Conservation (phyloP, 2,113 vertebrate genomes). For the Oxygymnocypris stewartii region DNA sequence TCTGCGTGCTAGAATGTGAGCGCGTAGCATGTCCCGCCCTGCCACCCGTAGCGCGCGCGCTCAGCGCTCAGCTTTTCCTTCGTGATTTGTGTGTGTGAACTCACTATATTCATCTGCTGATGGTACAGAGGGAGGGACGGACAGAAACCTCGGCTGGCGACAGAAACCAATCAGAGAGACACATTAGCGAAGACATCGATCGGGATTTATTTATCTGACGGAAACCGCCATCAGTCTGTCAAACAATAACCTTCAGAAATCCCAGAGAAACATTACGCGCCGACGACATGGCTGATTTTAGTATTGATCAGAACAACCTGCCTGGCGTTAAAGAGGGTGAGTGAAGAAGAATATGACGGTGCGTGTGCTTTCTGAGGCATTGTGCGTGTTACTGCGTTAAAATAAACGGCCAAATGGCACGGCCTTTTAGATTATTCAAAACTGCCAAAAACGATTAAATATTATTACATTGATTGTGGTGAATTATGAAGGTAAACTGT, state of each 20-base stretch:
- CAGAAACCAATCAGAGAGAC: slow-evolving; percentile 72
- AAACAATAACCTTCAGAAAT: slow-evolving; percentile 65
- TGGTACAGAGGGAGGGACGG: slow-evolving; percentile 21
- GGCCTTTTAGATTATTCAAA: neutral
- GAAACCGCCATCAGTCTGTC: slow-evolving; percentile 65
- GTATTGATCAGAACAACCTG: slow-evolving; percentile 78
- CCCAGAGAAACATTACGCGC: slow-evolving; percentile 62
- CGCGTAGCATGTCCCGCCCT: slow-evolving; percentile 20
- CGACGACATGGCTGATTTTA: slow-evolving; percentile 79
- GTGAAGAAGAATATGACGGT: slow-evolving; percentile 42
- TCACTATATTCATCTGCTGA: slow-evolving; percentile 9
- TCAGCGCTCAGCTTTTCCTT: neutral
- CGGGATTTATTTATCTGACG: slow-evolving; percentile 62
- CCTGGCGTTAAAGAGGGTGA: slow-evolving; percentile 82
- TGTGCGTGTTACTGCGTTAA: slow-evolving; percentile 12
- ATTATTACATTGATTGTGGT: neutral
- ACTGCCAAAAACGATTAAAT: neutral
- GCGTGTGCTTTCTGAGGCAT: neutral
- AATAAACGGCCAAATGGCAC: neutral
- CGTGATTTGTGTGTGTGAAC: neutral
- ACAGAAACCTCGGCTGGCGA: slow-evolving; percentile 52
- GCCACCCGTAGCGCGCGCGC: slow-evolving; percentile 30
- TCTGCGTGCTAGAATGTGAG: neutral
- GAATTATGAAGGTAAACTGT: neutral
- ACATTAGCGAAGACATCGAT: slow-evolving; percentile 67